Evolutionary conservation across 1,140 invertebrate species (phyloP), one percentile per base, ranked within the genome.

Genomic region (Drosophila suzukii): DNA sequence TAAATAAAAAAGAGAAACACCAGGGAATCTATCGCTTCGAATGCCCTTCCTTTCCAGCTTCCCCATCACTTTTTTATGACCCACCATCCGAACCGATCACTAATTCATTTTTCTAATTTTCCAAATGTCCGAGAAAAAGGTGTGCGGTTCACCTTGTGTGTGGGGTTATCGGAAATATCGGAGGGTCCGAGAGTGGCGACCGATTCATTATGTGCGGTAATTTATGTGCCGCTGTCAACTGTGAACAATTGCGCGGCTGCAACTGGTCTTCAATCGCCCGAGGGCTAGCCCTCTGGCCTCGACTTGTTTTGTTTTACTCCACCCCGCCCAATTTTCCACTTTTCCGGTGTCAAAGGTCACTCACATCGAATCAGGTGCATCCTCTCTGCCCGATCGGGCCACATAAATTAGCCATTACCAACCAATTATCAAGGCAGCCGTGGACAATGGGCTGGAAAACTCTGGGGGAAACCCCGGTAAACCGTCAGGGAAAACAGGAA

Each of bases 41-140:
- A 30, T 39, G 13, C n/a, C 24, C 24, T 30, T 53, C 47, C 32
- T 30, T 20, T 13, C 10, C 66, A 44, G 34, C 46, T 59, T 30
- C 46, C 15, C 32, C 10, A 30, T 34, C 36, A 34, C 15, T 44
- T 72, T 44, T 72, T 60, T 60, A 72, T 38, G 71, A 10, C 50
- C 58, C 24, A 17, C 30, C 70, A 15, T 17, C 8, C 38, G 11
- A 39, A 36, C 70, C 61, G 68, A 70, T 74, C 71, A 76, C 78
- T 86, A 86, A 86, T 86, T 88, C 78, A 86, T 82, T 86, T 86
- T 86, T 86, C 75, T 72, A 88, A 86, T 88, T 86, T 75, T 76
- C 81, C 77, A 75, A 75, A 85, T 85, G 84, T 73, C 83, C 65
- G 38, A 80, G 63, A 36, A 74, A 75, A 71, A 70, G 67, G 67